Base-by-base conservation (phyloP, 1,140 invertebrate genomes). In the Contarinia nasturtii region DNA sequence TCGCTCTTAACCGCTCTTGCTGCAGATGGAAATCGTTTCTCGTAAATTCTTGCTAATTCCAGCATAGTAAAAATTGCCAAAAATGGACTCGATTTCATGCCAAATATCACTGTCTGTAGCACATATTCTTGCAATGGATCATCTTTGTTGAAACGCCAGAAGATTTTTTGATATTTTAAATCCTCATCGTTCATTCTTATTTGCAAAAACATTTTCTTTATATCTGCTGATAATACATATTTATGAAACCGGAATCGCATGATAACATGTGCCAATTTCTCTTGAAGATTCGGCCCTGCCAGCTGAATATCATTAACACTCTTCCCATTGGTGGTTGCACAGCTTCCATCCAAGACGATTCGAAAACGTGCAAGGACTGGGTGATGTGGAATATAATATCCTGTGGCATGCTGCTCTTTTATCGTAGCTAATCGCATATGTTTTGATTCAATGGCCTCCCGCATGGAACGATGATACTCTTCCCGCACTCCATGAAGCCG, bases 1-100 rank as follows among this genome's bases (percentile, higher is more conserved):
- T 54, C 51, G 5, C 42, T 40, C 18, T 50, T 7, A 12, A 51
- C 45, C 36, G 51, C 47, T 37, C 34, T 10, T 14, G 45, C 33
- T 7, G 51, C 50, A n/a, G 33, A 2, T 15, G 51, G 51, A 57
- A 51, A 53, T 14, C 45, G 37, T 2, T 52, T n/a, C 34, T 47
- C 15, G 41, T 60, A 50, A 42, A 64, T 59, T 10, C 48, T 34
- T 0, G 55, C 61, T 18, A 66, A 41, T 50, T 63, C 55, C 34
- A 55, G 57, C 20, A 68, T 36, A 12, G 54, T 55, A 40, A 51
- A 48, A 15, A 57, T 57, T 12, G 62, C 61, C 1, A 65, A 47
- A 51, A 49, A 60, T 8, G 59, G 56, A 5, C 56, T 52, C 10
- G 55, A 46, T 48, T 54, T 52, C 15, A 53, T 57, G 14, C 60